A percentile compares a stretch with the other conserved stretches of the same genome.
These are phyloP conservation scores for Ricordea florida DNA, from an alignment of 92 coral and sea anemone species.

Conservation along the genomic window DNA sequence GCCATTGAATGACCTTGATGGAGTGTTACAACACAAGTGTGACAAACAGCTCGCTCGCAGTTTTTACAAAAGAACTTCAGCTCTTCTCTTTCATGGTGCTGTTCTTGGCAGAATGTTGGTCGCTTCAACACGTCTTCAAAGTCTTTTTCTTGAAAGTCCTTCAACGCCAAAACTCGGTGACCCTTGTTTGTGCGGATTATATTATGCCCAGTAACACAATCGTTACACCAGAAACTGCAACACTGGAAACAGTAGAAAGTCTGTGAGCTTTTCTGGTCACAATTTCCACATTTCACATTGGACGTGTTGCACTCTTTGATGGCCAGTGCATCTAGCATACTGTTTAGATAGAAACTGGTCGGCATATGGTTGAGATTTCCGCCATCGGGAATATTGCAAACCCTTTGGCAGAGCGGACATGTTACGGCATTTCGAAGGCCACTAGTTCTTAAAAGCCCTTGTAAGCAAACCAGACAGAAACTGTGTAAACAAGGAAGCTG, in stretches of 20 bases:
- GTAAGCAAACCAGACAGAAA: no score
- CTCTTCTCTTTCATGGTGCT: background rate
- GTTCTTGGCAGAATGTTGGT: background rate
- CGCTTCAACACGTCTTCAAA: background rate
- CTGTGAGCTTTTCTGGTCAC: background rate
- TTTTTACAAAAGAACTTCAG: slow-evolving; percentile 4
- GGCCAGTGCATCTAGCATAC: background rate
- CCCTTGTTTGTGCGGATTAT: background rate
- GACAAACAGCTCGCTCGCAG: background rate
- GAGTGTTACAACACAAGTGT: background rate
- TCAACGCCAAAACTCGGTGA: slow-evolving; percentile 9
- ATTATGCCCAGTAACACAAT: background rate
- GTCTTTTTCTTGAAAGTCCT: slow-evolving; percentile 15
- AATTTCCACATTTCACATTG: slow-evolving; percentile 12
- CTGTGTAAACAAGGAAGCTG: no score
- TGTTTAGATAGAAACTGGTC: background rate
- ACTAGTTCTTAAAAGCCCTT: no score
- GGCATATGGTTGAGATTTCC: background rate
- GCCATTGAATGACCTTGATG: background rate
- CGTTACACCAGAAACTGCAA: slow-evolving; percentile 7
- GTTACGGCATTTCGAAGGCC: background rate
- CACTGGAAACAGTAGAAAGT: slow-evolving; percentile 7
- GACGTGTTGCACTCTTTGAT: background rate
- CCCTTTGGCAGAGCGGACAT: no score
- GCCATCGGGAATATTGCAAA: no score